These are phyloP conservation scores for Lasius platythorax DNA, from an alignment of 2,888 invertebrate species.

Conservation along the genomic window DNA sequence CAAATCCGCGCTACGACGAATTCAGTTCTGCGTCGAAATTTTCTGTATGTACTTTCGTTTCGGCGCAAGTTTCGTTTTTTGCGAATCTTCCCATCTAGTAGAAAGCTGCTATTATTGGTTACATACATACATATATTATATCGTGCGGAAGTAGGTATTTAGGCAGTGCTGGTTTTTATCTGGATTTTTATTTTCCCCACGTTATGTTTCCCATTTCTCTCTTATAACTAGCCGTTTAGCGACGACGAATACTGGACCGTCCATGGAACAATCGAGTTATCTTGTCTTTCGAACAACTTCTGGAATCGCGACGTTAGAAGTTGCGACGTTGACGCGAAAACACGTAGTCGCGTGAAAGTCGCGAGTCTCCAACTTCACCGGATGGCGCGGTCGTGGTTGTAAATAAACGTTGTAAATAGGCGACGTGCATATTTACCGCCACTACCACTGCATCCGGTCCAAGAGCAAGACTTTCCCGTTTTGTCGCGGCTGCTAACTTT, in stretches of 20 bases:
- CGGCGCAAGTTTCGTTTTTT: constrained; percentile 60
- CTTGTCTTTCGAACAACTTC: neutral
- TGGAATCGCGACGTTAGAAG: constrained; percentile 4
- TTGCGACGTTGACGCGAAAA: neutral
- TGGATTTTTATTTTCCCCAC: constrained; percentile 32
- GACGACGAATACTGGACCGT: constrained; percentile 80
- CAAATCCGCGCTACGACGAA: constrained; percentile 45
- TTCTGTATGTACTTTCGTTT: constrained; percentile 64
- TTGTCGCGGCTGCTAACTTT: constrained; percentile 17
- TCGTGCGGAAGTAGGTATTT: constrained; percentile 45
- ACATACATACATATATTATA: constrained; percentile 17
- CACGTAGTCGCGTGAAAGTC: neutral
- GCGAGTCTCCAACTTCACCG: constrained; percentile 31
- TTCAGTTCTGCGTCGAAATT: constrained; percentile 58
- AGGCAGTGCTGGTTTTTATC: constrained; percentile 49
- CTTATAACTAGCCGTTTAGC: constrained; percentile 55
- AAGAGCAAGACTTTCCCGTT: neutral
- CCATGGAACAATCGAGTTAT: constrained; percentile 67
- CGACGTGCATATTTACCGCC: constrained; percentile 34
- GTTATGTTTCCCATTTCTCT: constrained; percentile 56
- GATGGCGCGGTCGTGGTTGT: neutral
- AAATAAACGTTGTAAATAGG: constrained; percentile 44
- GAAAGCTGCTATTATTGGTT: constrained; percentile 40
- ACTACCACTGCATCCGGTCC: neutral
- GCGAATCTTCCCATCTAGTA: constrained; percentile 38